Conservation (phyloP, 2,888 invertebrate genomes). For the Campoletis raptor region DNA sequence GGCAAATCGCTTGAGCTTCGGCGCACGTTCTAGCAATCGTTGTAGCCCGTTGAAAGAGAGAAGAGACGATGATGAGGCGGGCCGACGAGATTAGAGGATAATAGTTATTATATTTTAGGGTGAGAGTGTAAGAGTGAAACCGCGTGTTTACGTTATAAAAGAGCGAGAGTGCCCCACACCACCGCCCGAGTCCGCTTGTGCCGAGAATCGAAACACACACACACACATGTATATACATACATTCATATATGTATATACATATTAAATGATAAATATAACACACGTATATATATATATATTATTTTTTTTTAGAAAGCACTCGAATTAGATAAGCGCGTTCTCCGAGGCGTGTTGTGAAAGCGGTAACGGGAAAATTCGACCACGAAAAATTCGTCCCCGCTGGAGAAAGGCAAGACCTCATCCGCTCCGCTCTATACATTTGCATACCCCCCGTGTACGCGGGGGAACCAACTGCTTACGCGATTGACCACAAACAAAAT, state of each 20-base stretch:
- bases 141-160: not conserved
- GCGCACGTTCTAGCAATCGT: constrained; percentile 69
- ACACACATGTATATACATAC: not conserved
- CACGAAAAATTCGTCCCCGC: too few species aligned
- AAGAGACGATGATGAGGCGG: constrained; percentile 29
- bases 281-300: not conserved
- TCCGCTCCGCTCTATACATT: too few species aligned
- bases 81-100: constrained; percentile 57
- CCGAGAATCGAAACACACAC: constrained; percentile 29
- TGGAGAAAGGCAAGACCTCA: too few species aligned
- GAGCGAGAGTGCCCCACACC: not conserved
- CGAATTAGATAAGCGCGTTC: constrained; percentile 61
- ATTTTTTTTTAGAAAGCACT: constrained; percentile 57
- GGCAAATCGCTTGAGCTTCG: constrained; percentile 73
- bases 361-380: too few species aligned
- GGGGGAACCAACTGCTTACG: too few species aligned
- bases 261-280: constrained; percentile 30
- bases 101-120: constrained; percentile 67
- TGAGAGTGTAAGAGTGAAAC: constrained; percentile 43
- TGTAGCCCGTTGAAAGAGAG: constrained; percentile 54
- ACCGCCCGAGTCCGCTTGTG: constrained; percentile 48
- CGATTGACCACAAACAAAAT: too few species aligned
- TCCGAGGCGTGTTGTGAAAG: constrained; percentile 43
- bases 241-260: constrained; percentile 18
- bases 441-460: too few species aligned